Percentiles rank a stretch among this genome's conserved stretches.
phyloP scores from a whole-genome alignment of 2,797 vertebrate genomes.

The Gephyroberyx darwinii region DNA sequence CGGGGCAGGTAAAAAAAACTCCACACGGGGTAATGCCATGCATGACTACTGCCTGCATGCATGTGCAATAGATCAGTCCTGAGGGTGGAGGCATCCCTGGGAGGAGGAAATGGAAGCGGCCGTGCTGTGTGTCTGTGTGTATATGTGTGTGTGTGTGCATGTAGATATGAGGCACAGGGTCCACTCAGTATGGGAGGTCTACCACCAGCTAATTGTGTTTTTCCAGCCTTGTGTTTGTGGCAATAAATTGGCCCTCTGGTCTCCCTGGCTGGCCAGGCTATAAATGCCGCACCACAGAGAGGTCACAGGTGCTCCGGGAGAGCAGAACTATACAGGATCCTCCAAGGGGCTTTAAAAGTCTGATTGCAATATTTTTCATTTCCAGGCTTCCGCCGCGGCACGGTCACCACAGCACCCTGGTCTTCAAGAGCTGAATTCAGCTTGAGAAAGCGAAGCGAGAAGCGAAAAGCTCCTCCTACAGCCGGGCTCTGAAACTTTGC shows the following conservation, averaged over 20 bases:
- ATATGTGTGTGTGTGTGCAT: not conserved
- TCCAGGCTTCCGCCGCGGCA: conserved; percentile 1
- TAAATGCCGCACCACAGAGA: conserved; percentile 57
- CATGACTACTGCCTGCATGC: conserved; percentile 65
- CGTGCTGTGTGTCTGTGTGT: conserved; percentile 24
- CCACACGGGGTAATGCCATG: conserved; percentile 72
- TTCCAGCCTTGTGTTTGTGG: conserved; percentile 53
- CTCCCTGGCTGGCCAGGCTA: conserved; percentile 47
- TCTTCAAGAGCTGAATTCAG: not conserved
- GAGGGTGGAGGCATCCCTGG: conserved; percentile 63
- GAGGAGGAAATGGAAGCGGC: conserved; percentile 45
- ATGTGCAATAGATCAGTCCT: conserved; percentile 54
- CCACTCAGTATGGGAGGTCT: conserved; percentile 66
- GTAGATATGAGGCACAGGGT: conserved; percentile 36
- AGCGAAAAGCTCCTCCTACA: no score
- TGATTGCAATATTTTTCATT: conserved; percentile 9
- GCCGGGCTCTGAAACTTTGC: no score
- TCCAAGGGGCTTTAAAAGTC: conserved; percentile 32
- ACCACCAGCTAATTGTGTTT: conserved; percentile 72
- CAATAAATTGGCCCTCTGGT: conserved; percentile 67
- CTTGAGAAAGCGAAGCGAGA: not conserved
- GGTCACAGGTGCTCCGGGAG: conserved; percentile 59
- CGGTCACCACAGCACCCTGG: not conserved
- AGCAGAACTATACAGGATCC: conserved; percentile 34
- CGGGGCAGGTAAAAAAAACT: conserved; percentile 66